A percentile compares a stretch with the other conserved stretches of the same genome.
Conservation (phyloP, 2,888 invertebrate species). For the Melanotus villosus region DNA sequence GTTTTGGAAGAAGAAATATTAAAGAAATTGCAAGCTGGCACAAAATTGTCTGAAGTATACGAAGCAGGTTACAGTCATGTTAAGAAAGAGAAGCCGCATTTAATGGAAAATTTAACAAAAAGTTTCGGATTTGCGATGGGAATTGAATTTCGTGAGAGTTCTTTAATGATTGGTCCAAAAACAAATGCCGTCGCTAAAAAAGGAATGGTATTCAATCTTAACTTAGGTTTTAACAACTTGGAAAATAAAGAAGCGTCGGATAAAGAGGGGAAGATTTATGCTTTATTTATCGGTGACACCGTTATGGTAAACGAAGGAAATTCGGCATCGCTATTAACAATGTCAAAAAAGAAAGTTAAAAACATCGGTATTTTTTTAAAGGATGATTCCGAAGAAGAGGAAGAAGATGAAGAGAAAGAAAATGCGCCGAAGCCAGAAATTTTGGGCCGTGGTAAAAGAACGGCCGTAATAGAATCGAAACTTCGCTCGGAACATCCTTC, state of each 20-base stretch:
- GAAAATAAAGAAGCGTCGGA: slow-evolving; percentile 86
- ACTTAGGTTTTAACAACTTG: slow-evolving; percentile 91
- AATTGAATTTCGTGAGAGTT: slow-evolving; percentile 97
- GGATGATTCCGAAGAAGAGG: slow-evolving; percentile 89
- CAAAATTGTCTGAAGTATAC: slow-evolving; percentile 89
- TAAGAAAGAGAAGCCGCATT: slow-evolving; percentile 87
- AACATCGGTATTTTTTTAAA: slow-evolving; percentile 96
- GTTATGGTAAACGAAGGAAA: slow-evolving; percentile 91
- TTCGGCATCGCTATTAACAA: slow-evolving; percentile 89
- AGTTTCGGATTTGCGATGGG: slow-evolving; percentile 98
- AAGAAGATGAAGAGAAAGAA: slow-evolving; percentile 84
- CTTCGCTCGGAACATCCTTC: slow-evolving; percentile 94
- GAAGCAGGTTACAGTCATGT: slow-evolving; percentile 85
- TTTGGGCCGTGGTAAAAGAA: slow-evolving; percentile 84
- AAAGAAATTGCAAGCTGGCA: slow-evolving; percentile 85
- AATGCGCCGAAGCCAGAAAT: slow-evolving; percentile 78
- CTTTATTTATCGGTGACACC: slow-evolving; percentile 97
- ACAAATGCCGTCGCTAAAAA: slow-evolving; percentile 84
- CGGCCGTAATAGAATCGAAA: slow-evolving; percentile 94
- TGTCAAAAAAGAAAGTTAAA: slow-evolving; percentile 94
- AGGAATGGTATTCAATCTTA: slow-evolving; percentile 97
- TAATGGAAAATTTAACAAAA: slow-evolving; percentile 93
- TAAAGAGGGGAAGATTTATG: slow-evolving; percentile 91
- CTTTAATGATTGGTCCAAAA: slow-evolving; percentile 93
- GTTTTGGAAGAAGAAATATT: slow-evolving; percentile 92